These are phyloP conservation scores for Campoletis raptor DNA, from an alignment of 2,888 invertebrate genomes.

Conservation along the genomic window DNA sequence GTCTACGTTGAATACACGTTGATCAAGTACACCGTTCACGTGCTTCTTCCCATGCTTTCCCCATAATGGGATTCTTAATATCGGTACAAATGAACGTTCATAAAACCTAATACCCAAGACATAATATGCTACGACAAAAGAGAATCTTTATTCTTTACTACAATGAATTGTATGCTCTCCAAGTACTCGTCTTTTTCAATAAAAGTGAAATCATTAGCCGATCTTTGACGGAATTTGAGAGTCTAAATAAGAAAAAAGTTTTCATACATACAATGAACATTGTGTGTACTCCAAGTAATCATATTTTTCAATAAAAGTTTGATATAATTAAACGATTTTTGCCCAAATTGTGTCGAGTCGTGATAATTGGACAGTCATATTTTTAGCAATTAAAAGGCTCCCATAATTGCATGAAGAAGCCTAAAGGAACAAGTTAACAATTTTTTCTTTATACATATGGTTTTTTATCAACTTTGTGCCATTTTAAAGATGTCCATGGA, in stretches of 20 bases:
- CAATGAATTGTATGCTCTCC: background rate
- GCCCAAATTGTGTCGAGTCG: too few relatives aligned
- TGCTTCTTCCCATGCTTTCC: background rate
- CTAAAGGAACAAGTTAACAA: background rate
- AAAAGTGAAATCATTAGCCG: background rate
- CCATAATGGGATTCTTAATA: background rate
- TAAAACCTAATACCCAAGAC: background rate
- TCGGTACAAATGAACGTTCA: background rate
- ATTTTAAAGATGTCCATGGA: background rate
- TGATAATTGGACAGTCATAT: too few relatives aligned
- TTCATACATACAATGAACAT: too few relatives aligned
- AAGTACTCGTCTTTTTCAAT: background rate
- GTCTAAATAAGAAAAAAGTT: too few relatives aligned
- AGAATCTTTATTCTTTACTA: background rate
- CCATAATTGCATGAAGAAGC: background rate
- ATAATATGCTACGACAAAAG: background rate
- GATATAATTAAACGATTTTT: too few relatives aligned
- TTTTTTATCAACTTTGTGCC: background rate
- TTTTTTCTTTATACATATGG: background rate
- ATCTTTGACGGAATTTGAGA: too few relatives aligned
- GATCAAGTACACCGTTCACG: background rate
- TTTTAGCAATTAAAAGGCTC: background rate
- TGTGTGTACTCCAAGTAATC: too few relatives aligned
- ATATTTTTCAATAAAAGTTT: too few relatives aligned
- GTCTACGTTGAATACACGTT: background rate